These are phyloP conservation scores for Centrocercus urophasianus DNA, from an alignment of 2,113 vertebrate species.

Conservation along the genomic window DNA sequence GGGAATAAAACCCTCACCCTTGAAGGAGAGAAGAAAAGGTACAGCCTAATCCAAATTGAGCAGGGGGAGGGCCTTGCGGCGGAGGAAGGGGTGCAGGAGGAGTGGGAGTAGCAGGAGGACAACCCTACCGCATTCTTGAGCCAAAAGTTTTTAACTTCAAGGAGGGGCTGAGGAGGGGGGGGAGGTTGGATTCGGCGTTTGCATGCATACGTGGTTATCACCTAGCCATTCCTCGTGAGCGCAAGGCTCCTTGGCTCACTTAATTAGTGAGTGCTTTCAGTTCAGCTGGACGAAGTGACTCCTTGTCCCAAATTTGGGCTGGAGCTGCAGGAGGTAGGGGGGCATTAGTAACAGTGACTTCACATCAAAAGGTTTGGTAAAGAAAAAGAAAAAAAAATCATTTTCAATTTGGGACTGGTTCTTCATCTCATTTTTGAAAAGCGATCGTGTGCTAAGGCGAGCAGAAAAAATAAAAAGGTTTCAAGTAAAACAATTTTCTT, in stretches of 20 bases:
- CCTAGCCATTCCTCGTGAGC: not conserved
- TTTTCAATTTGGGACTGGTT: not conserved
- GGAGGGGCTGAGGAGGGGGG: conserved; percentile 6
- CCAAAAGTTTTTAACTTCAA: conserved; percentile 48
- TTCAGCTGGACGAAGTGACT: not conserved
- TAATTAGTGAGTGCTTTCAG: not conserved
- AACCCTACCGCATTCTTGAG: conserved; percentile 82
- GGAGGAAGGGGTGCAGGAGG: conserved; percentile 64
- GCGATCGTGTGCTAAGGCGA: not conserved
- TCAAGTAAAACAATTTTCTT: not conserved
- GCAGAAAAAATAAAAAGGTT: not conserved
- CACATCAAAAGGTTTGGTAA: not conserved
- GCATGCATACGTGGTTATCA: conserved; percentile 7
- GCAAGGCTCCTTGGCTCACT: not conserved
- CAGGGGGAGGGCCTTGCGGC: conserved; percentile 80
- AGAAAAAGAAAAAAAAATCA: not conserved
- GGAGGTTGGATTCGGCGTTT: conserved; percentile 9
- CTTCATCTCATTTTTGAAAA: not conserved
- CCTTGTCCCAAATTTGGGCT: not conserved
- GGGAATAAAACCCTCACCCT: conserved; percentile 80
- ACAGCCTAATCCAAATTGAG: conserved; percentile 81
- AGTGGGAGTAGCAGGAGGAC: conserved; percentile 79
- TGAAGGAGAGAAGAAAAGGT: conserved; percentile 83
- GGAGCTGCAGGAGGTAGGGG: conserved; percentile 13
- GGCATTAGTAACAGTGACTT: conserved; percentile 15